phyloP scores from a whole-genome alignment of 2,113 vertebrate genomes.

The Psettodes erumei region DNA sequence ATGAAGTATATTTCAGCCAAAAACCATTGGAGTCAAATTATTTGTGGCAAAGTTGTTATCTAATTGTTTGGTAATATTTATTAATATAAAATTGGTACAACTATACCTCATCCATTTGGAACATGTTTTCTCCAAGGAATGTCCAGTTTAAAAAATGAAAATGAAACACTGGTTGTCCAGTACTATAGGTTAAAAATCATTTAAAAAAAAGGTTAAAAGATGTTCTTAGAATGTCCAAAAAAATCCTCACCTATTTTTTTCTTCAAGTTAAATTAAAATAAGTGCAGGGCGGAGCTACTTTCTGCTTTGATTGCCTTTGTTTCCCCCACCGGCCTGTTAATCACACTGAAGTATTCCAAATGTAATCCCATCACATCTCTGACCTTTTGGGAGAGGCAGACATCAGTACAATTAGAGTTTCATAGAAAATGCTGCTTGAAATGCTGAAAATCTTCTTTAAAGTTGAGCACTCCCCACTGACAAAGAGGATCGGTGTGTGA shows the following conservation, averaged over 20 bases:
- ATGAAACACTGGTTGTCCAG: no score
- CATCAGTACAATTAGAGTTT: conserved; percentile 89
- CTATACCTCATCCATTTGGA: no score
- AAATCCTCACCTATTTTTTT: background rate
- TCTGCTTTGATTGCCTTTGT: conserved; percentile 41
- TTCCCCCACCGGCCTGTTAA: conserved; percentile 75
- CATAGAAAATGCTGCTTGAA: conserved; percentile 80
- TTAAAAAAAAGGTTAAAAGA: no score
- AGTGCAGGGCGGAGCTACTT: background rate
- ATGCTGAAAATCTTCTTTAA: conserved; percentile 88
- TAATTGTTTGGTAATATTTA: background rate
- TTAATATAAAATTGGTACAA: no score
- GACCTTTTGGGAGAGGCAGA: conserved; percentile 85
- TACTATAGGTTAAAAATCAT: no score
- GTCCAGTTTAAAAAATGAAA: no score
- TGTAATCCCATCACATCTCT: conserved; percentile 90
- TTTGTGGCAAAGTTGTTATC: background rate
- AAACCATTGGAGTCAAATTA: background rate
- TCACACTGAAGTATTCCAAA: conserved; percentile 84
- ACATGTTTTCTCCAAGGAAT: no score
- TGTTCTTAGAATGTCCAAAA: background rate
- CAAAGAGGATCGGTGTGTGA: conserved; percentile 84
- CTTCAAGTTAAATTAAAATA: background rate
- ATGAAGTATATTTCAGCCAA: background rate
- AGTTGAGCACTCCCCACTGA: conserved; percentile 84